phyloP scores from a whole-genome alignment of 2,888 invertebrate genomes.

The Mamestra brassicae region DNA sequence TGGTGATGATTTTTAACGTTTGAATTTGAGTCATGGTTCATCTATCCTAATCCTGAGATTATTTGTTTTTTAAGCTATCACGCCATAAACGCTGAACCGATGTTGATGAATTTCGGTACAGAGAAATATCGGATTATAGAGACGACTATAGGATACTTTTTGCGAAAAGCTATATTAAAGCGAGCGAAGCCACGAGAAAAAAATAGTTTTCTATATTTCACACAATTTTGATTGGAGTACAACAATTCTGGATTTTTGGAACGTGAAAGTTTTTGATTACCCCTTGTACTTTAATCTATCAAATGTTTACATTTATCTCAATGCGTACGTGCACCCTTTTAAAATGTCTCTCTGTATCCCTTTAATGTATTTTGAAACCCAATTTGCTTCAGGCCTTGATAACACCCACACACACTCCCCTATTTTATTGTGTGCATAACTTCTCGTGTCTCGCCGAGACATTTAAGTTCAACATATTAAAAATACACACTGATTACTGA shows the following conservation, averaged over 20 bases:
- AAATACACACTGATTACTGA: neutral
- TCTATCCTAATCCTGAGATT: neutral
- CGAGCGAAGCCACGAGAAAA: no score
- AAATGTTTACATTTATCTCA: constrained; percentile 13
- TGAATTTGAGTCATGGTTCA: neutral
- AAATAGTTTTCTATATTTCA: neutral
- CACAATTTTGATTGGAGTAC: neutral
- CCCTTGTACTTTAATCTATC: neutral
- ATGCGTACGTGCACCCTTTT: constrained; percentile 2
- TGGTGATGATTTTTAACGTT: neutral
- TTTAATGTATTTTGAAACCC: constrained; percentile 21
- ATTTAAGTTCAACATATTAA: neutral
- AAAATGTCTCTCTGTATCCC: constrained; percentile 3
- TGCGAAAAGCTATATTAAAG: no score
- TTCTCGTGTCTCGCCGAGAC: neutral
- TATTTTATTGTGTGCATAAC: constrained; percentile 10
- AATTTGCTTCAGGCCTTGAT: constrained; percentile 20
- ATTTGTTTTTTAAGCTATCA: neutral
- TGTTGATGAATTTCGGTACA: no score
- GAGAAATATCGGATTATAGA: no score
- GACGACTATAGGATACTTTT: no score
- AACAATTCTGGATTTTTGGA: neutral
- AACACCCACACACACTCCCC: neutral
- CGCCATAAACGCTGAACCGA: no score
- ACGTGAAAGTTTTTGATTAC: neutral